Conservation (phyloP, 2,888 invertebrate genomes). For the Callinectes sapidus region DNA sequence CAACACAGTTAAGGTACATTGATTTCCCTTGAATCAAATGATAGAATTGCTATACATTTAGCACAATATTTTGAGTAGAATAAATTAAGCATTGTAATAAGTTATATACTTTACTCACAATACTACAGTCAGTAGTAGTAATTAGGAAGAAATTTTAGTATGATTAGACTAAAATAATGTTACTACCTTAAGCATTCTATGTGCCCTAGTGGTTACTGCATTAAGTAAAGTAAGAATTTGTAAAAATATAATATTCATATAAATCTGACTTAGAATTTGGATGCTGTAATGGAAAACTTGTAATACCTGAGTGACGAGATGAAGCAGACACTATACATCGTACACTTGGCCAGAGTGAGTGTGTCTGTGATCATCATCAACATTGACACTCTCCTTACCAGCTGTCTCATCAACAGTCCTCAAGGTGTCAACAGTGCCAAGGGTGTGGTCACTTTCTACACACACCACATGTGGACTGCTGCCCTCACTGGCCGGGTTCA, state of each 20-base stretch:
- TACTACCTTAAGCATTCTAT: neutral
- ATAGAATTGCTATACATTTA: neutral
- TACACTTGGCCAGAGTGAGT: slow-evolving; percentile 48
- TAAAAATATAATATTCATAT: neutral
- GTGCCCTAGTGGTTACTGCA: neutral
- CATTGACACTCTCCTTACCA: neutral
- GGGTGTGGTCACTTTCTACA: neutral
- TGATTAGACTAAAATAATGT: neutral
- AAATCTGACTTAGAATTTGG: slow-evolving; percentile 29
- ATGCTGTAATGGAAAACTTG: slow-evolving; percentile 15
- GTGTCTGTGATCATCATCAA: neutral
- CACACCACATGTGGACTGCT: slow-evolving; percentile 2
- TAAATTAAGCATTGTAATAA: slow-evolving; percentile 14
- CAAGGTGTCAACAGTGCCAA: neutral
- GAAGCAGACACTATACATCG: slow-evolving; percentile 49
- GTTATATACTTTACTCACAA: slow-evolving; percentile 3
- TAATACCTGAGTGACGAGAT: neutral
- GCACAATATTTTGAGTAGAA: neutral
- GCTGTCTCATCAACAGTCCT: slow-evolving; percentile 2
- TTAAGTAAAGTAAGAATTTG: neutral
- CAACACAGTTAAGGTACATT: slow-evolving; percentile 28
- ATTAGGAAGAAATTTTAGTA: neutral
- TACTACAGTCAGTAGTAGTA: neutral
- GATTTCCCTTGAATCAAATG: neutral
- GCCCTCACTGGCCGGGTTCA: neutral